Evolutionary conservation across 2,888 invertebrate species (phyloP).

Genomic region (Parnassius apollo): DNA sequence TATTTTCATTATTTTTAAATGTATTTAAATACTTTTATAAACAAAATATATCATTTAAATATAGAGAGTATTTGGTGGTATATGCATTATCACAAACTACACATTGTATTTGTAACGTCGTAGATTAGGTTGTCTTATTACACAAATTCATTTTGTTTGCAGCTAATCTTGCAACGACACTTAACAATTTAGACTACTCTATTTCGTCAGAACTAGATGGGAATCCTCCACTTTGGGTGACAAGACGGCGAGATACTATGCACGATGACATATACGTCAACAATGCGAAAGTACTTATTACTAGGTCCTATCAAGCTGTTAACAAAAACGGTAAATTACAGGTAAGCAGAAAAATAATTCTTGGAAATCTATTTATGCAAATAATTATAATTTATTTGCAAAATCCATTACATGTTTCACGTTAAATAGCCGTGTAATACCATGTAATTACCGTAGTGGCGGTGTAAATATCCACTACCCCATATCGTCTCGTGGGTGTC

Average conservation of each 20-base stretch:
- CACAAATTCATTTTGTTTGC: constrained; percentile 30
- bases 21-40: no score
- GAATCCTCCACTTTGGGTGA: constrained; percentile 93
- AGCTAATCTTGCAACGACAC: constrained; percentile 89
- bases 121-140: no score
- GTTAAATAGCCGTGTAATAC: no score
- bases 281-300: constrained; percentile 89
- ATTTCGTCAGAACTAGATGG: constrained; percentile 91
- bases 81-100: no score
- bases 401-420: no score
- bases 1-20: no score
- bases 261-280: constrained; percentile 91
- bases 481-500: no score
- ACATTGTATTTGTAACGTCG: no score
- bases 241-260: constrained; percentile 81
- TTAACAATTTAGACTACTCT: constrained; percentile 84
- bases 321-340: constrained; percentile 73
- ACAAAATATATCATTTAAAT: no score
- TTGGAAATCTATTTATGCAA: not conserved
- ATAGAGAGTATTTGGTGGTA: no score
- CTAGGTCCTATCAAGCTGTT: constrained; percentile 84
- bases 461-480: no score
- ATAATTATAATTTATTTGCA: not conserved
- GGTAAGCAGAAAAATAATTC: constrained; percentile 41
- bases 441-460: no score